Evolutionary conservation across 37 sponge, comb jelly and placozoan genomes (phyloP), one percentile per base, ranked within the genome.

Genomic region (Agelas oroides): DNA sequence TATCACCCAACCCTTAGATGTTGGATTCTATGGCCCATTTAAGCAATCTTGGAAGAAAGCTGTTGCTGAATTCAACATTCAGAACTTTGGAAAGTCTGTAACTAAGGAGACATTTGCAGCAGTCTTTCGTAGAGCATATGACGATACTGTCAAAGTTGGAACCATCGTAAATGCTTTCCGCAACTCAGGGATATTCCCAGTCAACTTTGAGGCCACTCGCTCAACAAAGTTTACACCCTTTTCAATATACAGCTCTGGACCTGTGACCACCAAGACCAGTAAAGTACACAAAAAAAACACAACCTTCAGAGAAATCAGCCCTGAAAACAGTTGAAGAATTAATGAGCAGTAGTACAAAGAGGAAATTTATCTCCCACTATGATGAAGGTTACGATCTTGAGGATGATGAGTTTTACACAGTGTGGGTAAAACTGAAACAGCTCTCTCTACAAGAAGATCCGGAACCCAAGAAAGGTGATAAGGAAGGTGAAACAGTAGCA

Each of bases 371-470:
- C 15, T 20, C 14, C 1, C 25, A 60, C 14, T 76, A 40, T 15
- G 59, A 76, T 16, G 78, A 85, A 58, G 69, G 78, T 14, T 85
- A 85, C 67, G 86, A 85, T 69, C 3, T 85, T 1, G 59, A 53
- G 36, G 33, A 23, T 34, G 59, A 85, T 77, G 76, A 73, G 53
- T 38, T 77, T 14, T 85, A 85, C 52, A 35, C 18, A 36, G 70
- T 64, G 1, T 77, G 86, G 86, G 21, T 52, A 5, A 76, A 85
- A 53, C 46, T 46, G 6, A 46, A 46, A 8, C 46, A 46, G 46
- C 46, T 46, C 6, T 46, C 46, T 46, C 46, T 46, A 46, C 8
- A 8, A 12, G 46, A 46, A 12, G 46, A 46, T 3, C 8, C 46
- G 3, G 46, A 46, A 8, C 6, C 46, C 46, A 46, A 46, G 46